These are phyloP conservation scores for Pyrocoelia pectoralis DNA, from an alignment of 2,888 invertebrate species.

Conservation along the genomic window DNA sequence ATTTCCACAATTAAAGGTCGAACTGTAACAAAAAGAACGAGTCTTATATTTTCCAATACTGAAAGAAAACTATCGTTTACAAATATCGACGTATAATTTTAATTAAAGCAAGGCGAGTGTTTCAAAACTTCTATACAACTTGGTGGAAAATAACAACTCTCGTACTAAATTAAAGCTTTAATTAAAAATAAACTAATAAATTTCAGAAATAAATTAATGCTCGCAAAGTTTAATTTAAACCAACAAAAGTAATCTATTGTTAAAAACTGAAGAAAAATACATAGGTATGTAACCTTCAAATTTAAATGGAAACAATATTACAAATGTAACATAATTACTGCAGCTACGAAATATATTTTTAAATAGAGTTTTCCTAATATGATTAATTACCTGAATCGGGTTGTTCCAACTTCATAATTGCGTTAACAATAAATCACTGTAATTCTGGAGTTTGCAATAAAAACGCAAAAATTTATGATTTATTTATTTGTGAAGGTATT, in stretches of 20 bases:
- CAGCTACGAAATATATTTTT: constrained; percentile 20
- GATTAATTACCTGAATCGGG: constrained; percentile 27
- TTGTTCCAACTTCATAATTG: constrained; percentile 28
- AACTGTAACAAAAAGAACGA: constrained; percentile 67
- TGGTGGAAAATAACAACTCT: constrained; percentile 9
- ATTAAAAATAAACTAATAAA: constrained; percentile 16
- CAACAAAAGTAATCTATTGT: not conserved
- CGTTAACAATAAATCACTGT: constrained; percentile 25
- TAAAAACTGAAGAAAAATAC: not conserved
- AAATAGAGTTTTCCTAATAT: constrained; percentile 22
- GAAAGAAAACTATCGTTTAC: not conserved
- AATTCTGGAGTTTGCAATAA: constrained; percentile 19
- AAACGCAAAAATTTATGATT: constrained; percentile 25
- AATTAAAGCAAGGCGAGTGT: constrained; percentile 1
- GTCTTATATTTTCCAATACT: not conserved
- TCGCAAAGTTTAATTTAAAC: constrained; percentile 2
- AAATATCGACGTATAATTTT: not conserved
- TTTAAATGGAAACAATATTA: constrained; percentile 11
- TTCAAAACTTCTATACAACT: not conserved
- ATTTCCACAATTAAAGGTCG: constrained; percentile 83
- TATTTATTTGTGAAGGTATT: constrained; percentile 26
- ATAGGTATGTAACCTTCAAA: not conserved
- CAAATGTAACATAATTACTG: constrained; percentile 15
- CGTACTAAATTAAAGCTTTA: constrained; percentile 9
- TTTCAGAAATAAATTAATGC: not conserved